These are phyloP conservation scores for Nomada ruficornis DNA, from an alignment of 2,888 invertebrate genomes.

Conservation along the genomic window DNA sequence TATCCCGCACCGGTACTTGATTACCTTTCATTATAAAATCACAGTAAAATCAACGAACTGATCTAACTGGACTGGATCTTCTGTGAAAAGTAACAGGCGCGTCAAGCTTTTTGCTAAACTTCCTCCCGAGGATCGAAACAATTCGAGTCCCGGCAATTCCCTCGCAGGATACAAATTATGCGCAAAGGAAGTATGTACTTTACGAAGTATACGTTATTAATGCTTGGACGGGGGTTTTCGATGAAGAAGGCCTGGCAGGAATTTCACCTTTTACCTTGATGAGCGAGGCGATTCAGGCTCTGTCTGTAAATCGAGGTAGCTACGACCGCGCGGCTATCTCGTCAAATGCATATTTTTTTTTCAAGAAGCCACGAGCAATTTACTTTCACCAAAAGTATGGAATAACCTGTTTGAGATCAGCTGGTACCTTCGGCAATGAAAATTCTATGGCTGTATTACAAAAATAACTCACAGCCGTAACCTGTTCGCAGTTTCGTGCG, in stretches of 20 bases:
- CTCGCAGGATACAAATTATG: constrained; percentile 37
- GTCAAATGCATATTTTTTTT: constrained; percentile 1
- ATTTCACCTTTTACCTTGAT: constrained; percentile 63
- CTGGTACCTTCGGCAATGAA: too few species aligned
- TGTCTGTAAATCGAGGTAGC: constrained; percentile 28
- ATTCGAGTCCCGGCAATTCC: constrained; percentile 3
- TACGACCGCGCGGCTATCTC: not conserved
- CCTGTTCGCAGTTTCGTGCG: too few species aligned
- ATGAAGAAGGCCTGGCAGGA: constrained; percentile 52
- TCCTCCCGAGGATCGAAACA: constrained; percentile 10
- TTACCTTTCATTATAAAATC: constrained; percentile 65
- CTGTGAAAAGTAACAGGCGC: constrained; percentile 21
- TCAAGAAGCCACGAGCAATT: not conserved
- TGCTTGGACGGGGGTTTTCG: constrained; percentile 31
- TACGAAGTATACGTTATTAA: constrained; percentile 46
- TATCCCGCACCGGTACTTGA: constrained; percentile 64
- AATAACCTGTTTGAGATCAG: not conserved
- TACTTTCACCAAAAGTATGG: constrained; percentile 12
- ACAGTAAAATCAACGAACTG: constrained; percentile 37
- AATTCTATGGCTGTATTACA: too few species aligned
- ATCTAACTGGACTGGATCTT: constrained; percentile 44
- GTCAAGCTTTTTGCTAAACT: not conserved
- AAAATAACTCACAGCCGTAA: too few species aligned
- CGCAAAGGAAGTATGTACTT: constrained; percentile 44
- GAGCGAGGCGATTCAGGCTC: constrained; percentile 30